A percentile compares a stretch with the other conserved stretches of the same genome.
Conservation (phyloP, 1,140 invertebrate species). For the Thrips palmi region DNA sequence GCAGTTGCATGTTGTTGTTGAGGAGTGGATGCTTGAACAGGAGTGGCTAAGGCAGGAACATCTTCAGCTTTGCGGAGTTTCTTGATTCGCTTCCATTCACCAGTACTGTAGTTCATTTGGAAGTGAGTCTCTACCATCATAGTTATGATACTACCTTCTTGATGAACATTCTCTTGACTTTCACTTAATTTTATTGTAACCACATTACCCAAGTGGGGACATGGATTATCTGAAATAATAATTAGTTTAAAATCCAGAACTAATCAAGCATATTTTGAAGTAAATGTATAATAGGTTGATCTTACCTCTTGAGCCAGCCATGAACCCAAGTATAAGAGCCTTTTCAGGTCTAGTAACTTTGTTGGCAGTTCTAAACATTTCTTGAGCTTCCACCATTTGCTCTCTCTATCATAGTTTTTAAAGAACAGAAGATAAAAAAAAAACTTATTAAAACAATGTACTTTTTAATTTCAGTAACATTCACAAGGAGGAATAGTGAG, state of each 20-base stretch:
- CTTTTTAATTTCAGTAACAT: background rate
- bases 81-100: slow-evolving; percentile 83
- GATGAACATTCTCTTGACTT: slow-evolving; percentile 60
- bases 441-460: slow-evolving; percentile 14
- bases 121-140: slow-evolving; percentile 84
- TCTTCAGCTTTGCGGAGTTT: slow-evolving; percentile 36
- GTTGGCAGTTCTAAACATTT: slow-evolving; percentile 93
- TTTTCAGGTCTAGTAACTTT: slow-evolving; percentile 91
- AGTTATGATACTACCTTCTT: slow-evolving; percentile 45
- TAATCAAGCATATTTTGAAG: background rate
- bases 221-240: slow-evolving; percentile 66
- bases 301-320: slow-evolving; percentile 83
- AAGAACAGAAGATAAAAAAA: slow-evolving; percentile 21
- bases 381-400: slow-evolving; percentile 91
- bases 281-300: slow-evolving; percentile 9
- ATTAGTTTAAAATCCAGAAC: slow-evolving; percentile 2
- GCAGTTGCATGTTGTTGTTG: too few relatives aligned
- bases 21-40: too few relatives aligned
- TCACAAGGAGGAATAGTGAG: too few relatives aligned
- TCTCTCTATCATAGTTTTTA: too few relatives aligned
- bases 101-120: slow-evolving; percentile 92
- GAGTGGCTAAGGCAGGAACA: background rate
- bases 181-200: slow-evolving; percentile 85
- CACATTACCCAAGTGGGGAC: slow-evolving; percentile 80
- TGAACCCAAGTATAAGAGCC: slow-evolving; percentile 91